Evolutionary conservation across 2,797 vertebrate species (phyloP).

Genomic region (Spinibarbus caldwelli): DNA sequence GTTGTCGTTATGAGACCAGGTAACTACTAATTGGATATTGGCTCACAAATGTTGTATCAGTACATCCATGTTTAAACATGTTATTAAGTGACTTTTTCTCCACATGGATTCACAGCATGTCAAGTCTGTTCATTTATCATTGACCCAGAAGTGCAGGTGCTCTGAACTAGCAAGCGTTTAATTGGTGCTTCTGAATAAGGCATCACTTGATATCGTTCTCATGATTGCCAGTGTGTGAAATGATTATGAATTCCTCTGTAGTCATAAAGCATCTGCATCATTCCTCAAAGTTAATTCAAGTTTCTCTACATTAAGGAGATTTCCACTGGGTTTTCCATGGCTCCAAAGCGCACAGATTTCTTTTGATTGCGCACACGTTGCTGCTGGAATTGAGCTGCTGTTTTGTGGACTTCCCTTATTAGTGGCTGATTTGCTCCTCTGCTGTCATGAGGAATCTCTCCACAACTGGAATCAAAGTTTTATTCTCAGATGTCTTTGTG

Average conservation of each 20-base stretch:
- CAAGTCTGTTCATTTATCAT: not conserved
- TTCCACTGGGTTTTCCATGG: not conserved
- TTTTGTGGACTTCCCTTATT: not conserved
- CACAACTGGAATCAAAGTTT: conserved; percentile 21
- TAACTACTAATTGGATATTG: not conserved
- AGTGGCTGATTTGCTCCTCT: not conserved
- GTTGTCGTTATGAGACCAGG: too few species aligned
- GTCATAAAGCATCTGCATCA: not conserved
- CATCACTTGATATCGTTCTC: not conserved
- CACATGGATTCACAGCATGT: not conserved
- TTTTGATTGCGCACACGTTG: not conserved
- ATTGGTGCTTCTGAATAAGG: not conserved
- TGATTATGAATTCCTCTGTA: not conserved
- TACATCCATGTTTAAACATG: too few species aligned
- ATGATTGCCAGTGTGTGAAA: not conserved
- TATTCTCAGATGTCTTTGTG: conserved; percentile 1
- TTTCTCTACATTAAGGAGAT: not conserved
- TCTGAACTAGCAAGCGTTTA: not conserved
- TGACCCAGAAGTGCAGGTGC: not conserved
- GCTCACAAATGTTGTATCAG: not conserved
- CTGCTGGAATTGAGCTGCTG: conserved; percentile 1
- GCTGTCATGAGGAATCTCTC: not conserved
- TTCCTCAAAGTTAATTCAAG: not conserved
- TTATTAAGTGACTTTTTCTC: not conserved
- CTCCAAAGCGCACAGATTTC: not conserved